Percentiles rank a stretch among this genome's conserved stretches.
Evolutionary conservation across 2,888 invertebrate species (phyloP).

Genomic region (Lycaena phlaeas): DNA sequence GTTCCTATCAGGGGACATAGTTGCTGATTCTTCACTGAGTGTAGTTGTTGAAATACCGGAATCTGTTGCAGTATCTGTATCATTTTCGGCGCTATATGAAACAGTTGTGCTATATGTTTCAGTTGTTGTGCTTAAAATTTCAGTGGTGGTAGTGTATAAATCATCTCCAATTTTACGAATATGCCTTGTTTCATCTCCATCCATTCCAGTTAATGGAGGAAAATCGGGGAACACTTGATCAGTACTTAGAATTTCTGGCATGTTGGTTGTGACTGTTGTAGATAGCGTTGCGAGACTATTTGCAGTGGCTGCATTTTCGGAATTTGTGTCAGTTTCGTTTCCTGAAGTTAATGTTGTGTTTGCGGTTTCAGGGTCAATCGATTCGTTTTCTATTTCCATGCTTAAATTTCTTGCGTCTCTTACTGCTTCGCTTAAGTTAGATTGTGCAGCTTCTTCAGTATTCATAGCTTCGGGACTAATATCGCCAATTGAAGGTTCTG

Average conservation of each 20-base stretch:
- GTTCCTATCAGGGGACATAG: slow-evolving; percentile 4
- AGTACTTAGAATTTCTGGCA: not conserved
- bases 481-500: not conserved
- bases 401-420: slow-evolving; percentile 4
- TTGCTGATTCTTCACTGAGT: not conserved
- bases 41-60: not conserved
- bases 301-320: not conserved
- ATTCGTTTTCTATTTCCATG: not conserved
- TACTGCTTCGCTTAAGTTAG: slow-evolving; percentile 1
- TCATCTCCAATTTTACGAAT: slow-evolving; percentile 7
- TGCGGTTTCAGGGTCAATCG: not conserved
- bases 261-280: not conserved
- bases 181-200: slow-evolving; percentile 3
- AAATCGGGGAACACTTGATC: too few species aligned
- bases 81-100: not conserved
- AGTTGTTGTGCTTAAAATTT: not conserved
- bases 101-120: not conserved
- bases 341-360: not conserved
- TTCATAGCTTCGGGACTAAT: not conserved
- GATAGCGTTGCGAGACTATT: not conserved
- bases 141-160: not conserved
- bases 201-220: slow-evolving; percentile 1
- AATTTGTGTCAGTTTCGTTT: not conserved
- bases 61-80: not conserved
- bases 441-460: not conserved